Conservation (phyloP, 2,113 vertebrate species). For the Perca schrenkii region DNA sequence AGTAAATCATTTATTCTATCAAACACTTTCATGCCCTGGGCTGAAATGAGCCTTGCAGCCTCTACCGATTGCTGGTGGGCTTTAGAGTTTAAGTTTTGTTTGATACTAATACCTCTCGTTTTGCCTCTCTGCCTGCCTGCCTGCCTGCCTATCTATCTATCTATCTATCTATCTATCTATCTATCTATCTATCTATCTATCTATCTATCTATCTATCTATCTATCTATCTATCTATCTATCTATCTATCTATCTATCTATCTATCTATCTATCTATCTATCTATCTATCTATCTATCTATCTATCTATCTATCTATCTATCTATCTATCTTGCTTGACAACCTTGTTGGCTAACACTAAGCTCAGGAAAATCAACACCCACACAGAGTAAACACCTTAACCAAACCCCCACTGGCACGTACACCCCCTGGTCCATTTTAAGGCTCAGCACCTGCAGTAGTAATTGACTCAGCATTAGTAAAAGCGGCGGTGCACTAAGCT, state of each 20-base stretch:
- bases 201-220: no score
- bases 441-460: slow-evolving; percentile 56
- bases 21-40: background rate
- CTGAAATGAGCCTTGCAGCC: background rate
- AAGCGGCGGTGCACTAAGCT: slow-evolving; percentile 42
- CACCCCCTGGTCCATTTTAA: slow-evolving; percentile 32
- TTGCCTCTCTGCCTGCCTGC: background rate
- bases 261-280: no score
- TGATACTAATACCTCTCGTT: background rate
- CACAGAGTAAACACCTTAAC: slow-evolving; percentile 41
- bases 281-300: no score
- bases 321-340: slow-evolving; percentile 17
- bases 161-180: no score
- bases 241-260: no score
- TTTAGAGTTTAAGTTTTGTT: slow-evolving; percentile 17
- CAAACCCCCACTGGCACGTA: slow-evolving; percentile 21
- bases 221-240: no score
- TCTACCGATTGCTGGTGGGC: background rate
- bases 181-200: no score
- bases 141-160: no score
- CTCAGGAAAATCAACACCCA: slow-evolving; percentile 47
- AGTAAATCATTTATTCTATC: background rate
- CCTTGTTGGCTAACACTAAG: slow-evolving; percentile 20
- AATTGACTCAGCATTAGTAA: slow-evolving; percentile 68
- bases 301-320: no score